Conservation (phyloP, 2,113 vertebrate genomes). For the Athene cunicularia region DNA sequence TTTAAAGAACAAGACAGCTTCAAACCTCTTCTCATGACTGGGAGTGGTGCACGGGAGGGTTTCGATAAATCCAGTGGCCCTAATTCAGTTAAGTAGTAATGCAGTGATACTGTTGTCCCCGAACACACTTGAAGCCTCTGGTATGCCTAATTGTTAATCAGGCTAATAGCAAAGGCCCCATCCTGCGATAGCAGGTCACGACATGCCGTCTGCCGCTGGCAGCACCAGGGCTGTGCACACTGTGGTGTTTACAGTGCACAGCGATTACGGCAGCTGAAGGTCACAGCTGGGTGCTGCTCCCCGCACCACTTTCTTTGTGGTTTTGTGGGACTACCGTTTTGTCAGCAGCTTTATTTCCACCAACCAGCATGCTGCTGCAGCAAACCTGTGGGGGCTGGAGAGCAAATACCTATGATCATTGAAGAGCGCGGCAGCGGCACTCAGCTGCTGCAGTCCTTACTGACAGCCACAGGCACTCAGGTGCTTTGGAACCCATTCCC, state of each 20-base stretch:
- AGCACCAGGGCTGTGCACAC: background rate
- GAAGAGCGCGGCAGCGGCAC: fast-evolving
- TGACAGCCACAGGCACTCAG: background rate
- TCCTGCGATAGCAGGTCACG: background rate
- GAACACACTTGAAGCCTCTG: background rate
- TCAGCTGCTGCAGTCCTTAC: fast-evolving
- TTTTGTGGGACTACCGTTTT: background rate
- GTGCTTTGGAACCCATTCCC: background rate
- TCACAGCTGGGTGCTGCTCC: background rate
- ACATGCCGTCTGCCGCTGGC: fast-evolving
- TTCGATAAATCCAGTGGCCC: background rate
- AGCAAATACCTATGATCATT: background rate
- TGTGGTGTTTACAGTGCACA: fast-evolving
- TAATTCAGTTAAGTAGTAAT: background rate
- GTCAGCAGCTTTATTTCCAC: background rate
- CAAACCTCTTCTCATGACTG: background rate
- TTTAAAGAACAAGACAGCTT: background rate
- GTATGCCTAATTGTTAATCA: background rate
- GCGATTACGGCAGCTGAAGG: background rate
- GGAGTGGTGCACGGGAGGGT: background rate
- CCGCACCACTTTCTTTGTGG: fast-evolving
- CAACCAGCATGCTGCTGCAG: fast-evolving
- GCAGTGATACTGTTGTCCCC: fast-evolving
- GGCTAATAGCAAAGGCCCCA: background rate
- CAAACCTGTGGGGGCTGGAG: background rate